phyloP scores from a whole-genome alignment of 30 jellyfish, hydroid and myxozoan genomes.

The Nemopilema nomurai region DNA sequence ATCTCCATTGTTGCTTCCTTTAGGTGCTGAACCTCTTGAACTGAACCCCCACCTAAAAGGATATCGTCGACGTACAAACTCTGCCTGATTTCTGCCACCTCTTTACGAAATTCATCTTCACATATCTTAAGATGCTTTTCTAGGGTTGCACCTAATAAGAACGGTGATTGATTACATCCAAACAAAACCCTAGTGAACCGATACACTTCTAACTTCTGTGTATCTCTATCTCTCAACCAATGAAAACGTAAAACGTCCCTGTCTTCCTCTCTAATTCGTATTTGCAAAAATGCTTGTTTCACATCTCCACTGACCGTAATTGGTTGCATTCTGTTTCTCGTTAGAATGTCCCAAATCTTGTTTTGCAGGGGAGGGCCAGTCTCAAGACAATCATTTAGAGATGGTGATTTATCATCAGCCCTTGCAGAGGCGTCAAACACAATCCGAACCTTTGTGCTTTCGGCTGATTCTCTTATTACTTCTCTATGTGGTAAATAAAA shows the following conservation, averaged over 20 bases:
- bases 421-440: slow-evolving; percentile 40
- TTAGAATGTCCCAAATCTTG: slow-evolving; percentile 6
- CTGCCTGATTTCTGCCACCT: neutral
- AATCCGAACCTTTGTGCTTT: slow-evolving; percentile 57
- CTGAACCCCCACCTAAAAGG: neutral
- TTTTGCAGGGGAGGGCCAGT: slow-evolving; percentile 2
- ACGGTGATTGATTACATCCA: slow-evolving; percentile 30
- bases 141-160: slow-evolving; percentile 15
- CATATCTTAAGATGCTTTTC: slow-evolving; percentile 3
- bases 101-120: neutral
- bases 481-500: slow-evolving; percentile 68
- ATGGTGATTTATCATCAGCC: neutral
- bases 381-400: neutral
- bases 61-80: neutral
- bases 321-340: slow-evolving; percentile 10
- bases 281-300: slow-evolving; percentile 8
- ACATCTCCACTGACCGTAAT: neutral
- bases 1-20: slow-evolving; percentile 16
- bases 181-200: slow-evolving; percentile 22
- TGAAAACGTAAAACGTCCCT: neutral
- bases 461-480: slow-evolving; percentile 62
- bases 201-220: slow-evolving; percentile 9
- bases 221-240: slow-evolving; percentile 20
- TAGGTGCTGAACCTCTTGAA: neutral
- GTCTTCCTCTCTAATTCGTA: neutral